Conservation (phyloP, 2,888 invertebrate genomes). For the Pterostichus madidus region DNA sequence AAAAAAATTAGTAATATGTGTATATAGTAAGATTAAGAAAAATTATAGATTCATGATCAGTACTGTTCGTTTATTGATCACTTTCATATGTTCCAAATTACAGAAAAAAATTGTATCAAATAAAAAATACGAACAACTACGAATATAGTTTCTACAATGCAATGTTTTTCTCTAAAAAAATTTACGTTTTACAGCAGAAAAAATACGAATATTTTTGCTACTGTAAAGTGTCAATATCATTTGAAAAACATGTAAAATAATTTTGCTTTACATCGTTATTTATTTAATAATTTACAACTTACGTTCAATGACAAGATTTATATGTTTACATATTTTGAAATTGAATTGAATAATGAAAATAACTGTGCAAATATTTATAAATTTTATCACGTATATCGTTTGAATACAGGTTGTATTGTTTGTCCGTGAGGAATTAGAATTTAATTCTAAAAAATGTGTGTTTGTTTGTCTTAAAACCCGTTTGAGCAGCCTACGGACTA, state of each 20-base stretch:
- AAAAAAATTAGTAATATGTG: no score
- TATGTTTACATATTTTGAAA: conserved; percentile 2
- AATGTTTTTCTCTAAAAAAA: no score
- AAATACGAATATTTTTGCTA: no score
- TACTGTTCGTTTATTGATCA: no score
- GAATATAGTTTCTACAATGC: no score
- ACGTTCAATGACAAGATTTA: not conserved
- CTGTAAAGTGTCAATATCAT: not conserved
- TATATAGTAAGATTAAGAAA: no score
- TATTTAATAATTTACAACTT: conserved; percentile 6
- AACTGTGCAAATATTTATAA: conserved; percentile 4
- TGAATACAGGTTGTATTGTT: conserved; percentile 4
- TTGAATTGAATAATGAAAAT: conserved; percentile 10
- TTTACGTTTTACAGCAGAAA: no score
- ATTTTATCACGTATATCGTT: conserved; percentile 7
- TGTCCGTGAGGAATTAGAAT: not conserved
- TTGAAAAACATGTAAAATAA: not conserved
- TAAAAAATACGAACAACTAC: no score
- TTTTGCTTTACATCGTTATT: not conserved
- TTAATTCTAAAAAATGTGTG: conserved; percentile 11
- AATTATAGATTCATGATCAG: no score
- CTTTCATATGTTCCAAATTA: no score
- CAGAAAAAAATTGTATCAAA: no score
- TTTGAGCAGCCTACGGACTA: conserved; percentile 15
- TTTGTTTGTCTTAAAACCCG: conserved; percentile 35